These are phyloP conservation scores for Amyelois transitella DNA, from an alignment of 1,140 invertebrate genomes.

Conservation along the genomic window DNA sequence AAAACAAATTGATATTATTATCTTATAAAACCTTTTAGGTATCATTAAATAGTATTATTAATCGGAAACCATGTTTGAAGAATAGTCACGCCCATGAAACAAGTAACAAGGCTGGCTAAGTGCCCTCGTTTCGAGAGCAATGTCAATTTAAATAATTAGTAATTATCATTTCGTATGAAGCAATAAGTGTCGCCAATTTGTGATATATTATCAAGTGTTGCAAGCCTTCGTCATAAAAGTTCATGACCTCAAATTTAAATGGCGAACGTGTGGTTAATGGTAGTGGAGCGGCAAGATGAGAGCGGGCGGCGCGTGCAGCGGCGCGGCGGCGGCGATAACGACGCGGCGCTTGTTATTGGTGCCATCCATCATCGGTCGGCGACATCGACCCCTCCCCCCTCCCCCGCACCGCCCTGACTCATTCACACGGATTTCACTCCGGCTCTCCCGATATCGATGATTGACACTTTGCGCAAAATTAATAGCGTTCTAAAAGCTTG, in stretches of 20 bases:
- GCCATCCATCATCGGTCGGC: slow-evolving; percentile 35
- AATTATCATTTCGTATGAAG: no score
- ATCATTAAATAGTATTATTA: no score
- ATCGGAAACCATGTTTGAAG: no score
- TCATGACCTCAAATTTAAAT: background rate
- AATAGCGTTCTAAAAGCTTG: slow-evolving; percentile 3
- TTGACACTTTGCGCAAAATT: slow-evolving; percentile 1
- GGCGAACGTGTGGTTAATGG: background rate
- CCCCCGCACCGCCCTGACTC: background rate
- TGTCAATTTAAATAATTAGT: no score
- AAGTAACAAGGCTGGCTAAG: no score
- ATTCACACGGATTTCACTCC: slow-evolving; percentile 2
- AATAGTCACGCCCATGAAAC: no score
- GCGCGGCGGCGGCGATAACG: slow-evolving; percentile 16
- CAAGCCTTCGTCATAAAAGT: no score
- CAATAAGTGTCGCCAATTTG: no score
- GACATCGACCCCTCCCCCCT: slow-evolving; percentile 5
- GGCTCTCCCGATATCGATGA: background rate
- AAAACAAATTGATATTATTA: no score
- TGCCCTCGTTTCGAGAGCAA: no score
- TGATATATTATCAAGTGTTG: no score
- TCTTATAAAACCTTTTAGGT: no score
- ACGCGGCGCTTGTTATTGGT: slow-evolving; percentile 31
- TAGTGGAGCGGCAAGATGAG: background rate
- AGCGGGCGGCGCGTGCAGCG: background rate